Evolutionary conservation across 2,888 invertebrate species (phyloP).

Genomic region (Synanthedon vespiformis): DNA sequence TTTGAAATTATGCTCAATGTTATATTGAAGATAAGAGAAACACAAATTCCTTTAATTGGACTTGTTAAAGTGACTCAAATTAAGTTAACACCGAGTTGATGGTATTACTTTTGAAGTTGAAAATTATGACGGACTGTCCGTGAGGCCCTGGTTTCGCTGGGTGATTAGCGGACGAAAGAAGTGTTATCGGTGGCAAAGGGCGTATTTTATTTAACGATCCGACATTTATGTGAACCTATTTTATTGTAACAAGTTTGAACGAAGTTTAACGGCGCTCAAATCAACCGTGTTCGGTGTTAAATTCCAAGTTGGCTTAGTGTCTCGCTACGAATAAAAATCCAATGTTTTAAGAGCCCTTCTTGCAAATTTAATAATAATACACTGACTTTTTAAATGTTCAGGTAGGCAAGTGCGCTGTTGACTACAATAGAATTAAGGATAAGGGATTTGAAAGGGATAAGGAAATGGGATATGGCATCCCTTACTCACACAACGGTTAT

Average conservation of each 20-base stretch:
- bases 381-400: too few species aligned
- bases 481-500: too few species aligned
- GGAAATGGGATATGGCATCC: too few species aligned
- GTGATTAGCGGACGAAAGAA: slow-evolving; percentile 53
- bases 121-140: slow-evolving; percentile 67
- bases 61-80: slow-evolving; percentile 72
- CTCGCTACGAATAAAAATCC: too few species aligned
- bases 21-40: slow-evolving; percentile 72
- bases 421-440: too few species aligned
- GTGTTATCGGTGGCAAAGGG: slow-evolving; percentile 45
- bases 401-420: too few species aligned
- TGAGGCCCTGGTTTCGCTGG: slow-evolving; percentile 37
- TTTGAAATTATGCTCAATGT: slow-evolving; percentile 72
- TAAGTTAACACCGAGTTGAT: slow-evolving; percentile 71
- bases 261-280: background rate
- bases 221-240: slow-evolving; percentile 35
- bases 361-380: too few species aligned
- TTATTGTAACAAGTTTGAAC: background rate
- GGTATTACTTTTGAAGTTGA: slow-evolving; percentile 68
- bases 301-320: background rate
- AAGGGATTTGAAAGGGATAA: too few species aligned
- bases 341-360: too few species aligned
- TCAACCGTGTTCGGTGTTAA: background rate
- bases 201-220: slow-evolving; percentile 39
- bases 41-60: slow-evolving; percentile 72